A percentile compares a stretch with the other conserved stretches of the same genome.
These are phyloP conservation scores for Fistularia commersonii DNA, from an alignment of 2,797 vertebrate genomes.

Conservation along the genomic window DNA sequence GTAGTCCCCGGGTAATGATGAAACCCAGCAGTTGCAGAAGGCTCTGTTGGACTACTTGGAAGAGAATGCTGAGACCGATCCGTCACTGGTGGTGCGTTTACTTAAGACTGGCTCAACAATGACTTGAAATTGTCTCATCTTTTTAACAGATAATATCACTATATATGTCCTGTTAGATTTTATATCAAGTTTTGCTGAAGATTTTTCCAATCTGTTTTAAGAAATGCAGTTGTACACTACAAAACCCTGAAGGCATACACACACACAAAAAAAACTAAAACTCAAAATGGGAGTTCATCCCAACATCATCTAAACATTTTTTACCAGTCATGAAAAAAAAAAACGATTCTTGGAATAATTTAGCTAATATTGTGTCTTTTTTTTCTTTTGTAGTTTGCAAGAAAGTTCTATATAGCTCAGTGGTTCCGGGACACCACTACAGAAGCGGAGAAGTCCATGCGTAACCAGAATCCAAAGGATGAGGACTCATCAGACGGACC, in stretches of 20 bases:
- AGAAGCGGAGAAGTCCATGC: constrained; percentile 97
- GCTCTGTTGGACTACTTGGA: constrained; percentile 94
- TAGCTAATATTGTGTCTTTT: constrained; percentile 1
- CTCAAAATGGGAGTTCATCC: too few relatives aligned
- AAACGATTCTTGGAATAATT: not conserved
- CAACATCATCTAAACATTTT: too few relatives aligned
- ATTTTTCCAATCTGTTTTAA: too few relatives aligned
- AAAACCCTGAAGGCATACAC: too few relatives aligned
- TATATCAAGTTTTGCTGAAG: too few relatives aligned
- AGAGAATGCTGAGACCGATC: constrained; percentile 90
- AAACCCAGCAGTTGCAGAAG: constrained; percentile 95
- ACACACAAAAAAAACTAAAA: too few relatives aligned
- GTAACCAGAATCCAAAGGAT: constrained; percentile 86
- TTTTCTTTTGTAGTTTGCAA: constrained; percentile 82
- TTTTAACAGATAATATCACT: not conserved
- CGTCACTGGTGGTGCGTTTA: constrained; percentile 86
- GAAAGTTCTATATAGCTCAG: constrained; percentile 95
- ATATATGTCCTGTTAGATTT: not conserved
- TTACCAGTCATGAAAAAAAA: too few relatives aligned
- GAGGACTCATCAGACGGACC: constrained; percentile 90
- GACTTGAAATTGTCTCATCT: not conserved
- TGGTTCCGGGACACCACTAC: constrained; percentile 96
- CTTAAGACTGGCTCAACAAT: constrained; percentile 1
- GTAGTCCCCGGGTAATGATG: constrained; percentile 81
- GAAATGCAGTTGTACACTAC: too few relatives aligned